phyloP scores from a whole-genome alignment of 2,888 invertebrate genomes.

The Athalia cordata region DNA sequence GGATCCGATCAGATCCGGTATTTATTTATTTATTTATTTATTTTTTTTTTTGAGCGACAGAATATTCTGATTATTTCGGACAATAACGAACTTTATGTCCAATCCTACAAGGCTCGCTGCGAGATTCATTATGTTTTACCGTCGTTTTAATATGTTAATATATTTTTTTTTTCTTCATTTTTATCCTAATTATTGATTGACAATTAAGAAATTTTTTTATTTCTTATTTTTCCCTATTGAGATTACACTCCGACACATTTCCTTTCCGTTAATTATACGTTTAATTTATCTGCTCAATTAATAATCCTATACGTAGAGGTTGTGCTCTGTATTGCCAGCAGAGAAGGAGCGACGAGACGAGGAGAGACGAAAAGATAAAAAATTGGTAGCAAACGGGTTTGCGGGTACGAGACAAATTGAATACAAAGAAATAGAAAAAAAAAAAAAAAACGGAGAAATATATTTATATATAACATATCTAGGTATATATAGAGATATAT shows the following conservation, averaged over 20 bases:
- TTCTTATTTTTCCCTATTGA: conserved; percentile 7
- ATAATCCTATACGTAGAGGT: background rate
- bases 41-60: background rate
- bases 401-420: background rate
- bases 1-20: background rate
- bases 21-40: background rate
- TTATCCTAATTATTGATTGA: too few species aligned
- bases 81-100: too few species aligned
- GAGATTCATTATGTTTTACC: background rate
- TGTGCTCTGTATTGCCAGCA: background rate
- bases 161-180: background rate
- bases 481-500: too few species aligned
- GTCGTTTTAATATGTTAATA: background rate
- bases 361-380: background rate
- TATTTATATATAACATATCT: too few species aligned
- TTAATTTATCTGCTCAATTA: background rate
- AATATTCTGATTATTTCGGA: too few species aligned
- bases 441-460: too few species aligned
- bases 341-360: background rate
- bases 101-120: too few species aligned
- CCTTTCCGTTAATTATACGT: conserved; percentile 8
- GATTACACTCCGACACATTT: conserved; percentile 26
- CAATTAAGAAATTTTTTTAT: background rate
- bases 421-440: too few species aligned
- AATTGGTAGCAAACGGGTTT: conserved; percentile 1